Percentiles rank a stretch among this genome's conserved stretches.
These are phyloP conservation scores for Drosophila yakuba DNA, from an alignment of 1,140 invertebrate species.

Conservation along the genomic window DNA sequence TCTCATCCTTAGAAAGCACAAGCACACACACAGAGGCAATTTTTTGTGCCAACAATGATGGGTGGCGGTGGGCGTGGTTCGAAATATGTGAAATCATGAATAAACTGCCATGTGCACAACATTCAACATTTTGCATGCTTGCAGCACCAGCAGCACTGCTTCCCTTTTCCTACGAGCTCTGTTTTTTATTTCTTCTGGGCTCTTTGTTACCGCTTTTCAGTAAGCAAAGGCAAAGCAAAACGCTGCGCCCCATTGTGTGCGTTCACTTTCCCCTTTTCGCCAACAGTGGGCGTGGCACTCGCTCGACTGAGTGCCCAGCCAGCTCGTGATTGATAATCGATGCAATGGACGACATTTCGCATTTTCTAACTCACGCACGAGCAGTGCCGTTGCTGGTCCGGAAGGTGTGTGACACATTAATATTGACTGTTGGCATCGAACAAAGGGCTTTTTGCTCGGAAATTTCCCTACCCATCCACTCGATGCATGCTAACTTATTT, in stretches of 20 bases:
- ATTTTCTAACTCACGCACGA: slow-evolving; percentile 25
- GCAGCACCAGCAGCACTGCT: slow-evolving; percentile 32
- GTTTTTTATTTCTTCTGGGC: slow-evolving; percentile 4
- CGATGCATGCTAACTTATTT: slow-evolving; percentile 33
- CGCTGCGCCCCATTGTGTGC: slow-evolving; percentile 40
- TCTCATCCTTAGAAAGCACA: slow-evolving; percentile 13
- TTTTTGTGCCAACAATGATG: slow-evolving; percentile 59
- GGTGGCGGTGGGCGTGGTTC: slow-evolving; percentile 4
- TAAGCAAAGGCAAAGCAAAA: slow-evolving; percentile 29
- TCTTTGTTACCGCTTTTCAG: slow-evolving; percentile 25
- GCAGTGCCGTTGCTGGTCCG: background rate
- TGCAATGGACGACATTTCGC: slow-evolving; percentile 38
- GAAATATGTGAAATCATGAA: slow-evolving; percentile 83
- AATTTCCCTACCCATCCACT: background rate
- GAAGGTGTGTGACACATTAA: slow-evolving; percentile 19
- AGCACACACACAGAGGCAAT: slow-evolving; percentile 43
- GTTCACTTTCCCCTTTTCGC: slow-evolving; percentile 3
- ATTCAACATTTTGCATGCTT: slow-evolving; percentile 62
- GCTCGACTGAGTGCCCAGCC: slow-evolving; percentile 38
- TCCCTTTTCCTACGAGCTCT: slow-evolving; percentile 1
- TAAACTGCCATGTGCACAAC: slow-evolving; percentile 82
- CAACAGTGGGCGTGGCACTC: background rate
- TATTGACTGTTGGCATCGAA: slow-evolving; percentile 31
- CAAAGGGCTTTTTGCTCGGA: slow-evolving; percentile 14
- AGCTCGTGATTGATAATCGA: slow-evolving; percentile 38